A percentile compares a stretch with the other conserved stretches of the same genome.
phyloP scores from a whole-genome alignment of 2,113 vertebrate species.

The Misgurnus mizolepis region DNA sequence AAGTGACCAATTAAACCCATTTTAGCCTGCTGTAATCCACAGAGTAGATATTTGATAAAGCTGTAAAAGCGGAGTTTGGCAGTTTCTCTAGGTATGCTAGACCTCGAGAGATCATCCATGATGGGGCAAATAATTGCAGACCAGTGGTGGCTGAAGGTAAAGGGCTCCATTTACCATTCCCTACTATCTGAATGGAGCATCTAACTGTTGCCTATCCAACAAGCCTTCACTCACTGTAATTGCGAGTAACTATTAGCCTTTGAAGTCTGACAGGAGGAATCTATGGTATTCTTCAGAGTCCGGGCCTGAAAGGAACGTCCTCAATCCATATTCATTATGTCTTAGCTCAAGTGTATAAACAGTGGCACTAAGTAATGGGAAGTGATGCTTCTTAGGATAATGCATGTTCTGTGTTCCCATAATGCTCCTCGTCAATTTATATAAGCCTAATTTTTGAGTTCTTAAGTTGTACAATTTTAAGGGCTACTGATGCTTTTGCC shows the following conservation, averaged over 20 bases:
- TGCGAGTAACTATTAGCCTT: slow-evolving; percentile 63
- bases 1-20: no score
- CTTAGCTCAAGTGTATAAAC: slow-evolving; percentile 47
- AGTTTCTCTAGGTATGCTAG: slow-evolving; percentile 37
- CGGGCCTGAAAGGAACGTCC: slow-evolving; percentile 42
- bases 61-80: slow-evolving; percentile 62
- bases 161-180: slow-evolving; percentile 36
- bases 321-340: slow-evolving; percentile 56
- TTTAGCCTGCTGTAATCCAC: slow-evolving; percentile 64
- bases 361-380: slow-evolving; percentile 26
- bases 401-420: slow-evolving; percentile 13
- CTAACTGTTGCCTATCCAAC: slow-evolving; percentile 41
- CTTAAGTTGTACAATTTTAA: not conserved
- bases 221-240: slow-evolving; percentile 61
- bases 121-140: slow-evolving; percentile 38
- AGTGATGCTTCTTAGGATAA: slow-evolving; percentile 20
- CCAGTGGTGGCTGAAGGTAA: slow-evolving; percentile 39
- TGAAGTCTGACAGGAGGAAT: slow-evolving; percentile 67
- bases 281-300: slow-evolving; percentile 48
- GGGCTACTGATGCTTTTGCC: not conserved
- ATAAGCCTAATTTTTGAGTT: slow-evolving; percentile 16
- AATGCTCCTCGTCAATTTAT: slow-evolving; percentile 50
- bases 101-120: slow-evolving; percentile 58
- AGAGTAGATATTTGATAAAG: slow-evolving; percentile 54
- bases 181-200: slow-evolving; percentile 42